Percentiles rank a stretch among this genome's conserved stretches.
These are phyloP conservation scores for Zaprionus nigranus DNA, from an alignment of 1,140 invertebrate species.

Conservation along the genomic window DNA sequence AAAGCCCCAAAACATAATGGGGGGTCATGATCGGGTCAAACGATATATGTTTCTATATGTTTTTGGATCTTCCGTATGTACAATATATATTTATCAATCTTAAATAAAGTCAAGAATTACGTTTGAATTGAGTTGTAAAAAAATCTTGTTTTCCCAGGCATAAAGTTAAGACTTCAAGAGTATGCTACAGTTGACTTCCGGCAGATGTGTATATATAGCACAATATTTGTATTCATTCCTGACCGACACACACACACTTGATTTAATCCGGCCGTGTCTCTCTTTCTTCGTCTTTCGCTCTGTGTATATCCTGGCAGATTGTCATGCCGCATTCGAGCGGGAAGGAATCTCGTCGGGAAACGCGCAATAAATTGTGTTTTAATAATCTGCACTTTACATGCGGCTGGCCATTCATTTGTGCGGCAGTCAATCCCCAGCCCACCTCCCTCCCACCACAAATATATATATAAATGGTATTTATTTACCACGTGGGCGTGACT, in stretches of 20 bases:
- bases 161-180: neutral
- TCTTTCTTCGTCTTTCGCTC: neutral
- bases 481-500: constrained; percentile 12
- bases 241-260: neutral
- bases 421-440: neutral
- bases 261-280: neutral
- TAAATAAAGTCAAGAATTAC: neutral
- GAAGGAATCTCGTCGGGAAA: constrained; percentile 33
- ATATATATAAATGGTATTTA: neutral
- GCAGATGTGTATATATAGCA: neutral
- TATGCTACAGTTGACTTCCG: neutral
- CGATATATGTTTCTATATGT: too few relatives aligned
- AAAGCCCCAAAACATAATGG: too few relatives aligned
- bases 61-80: too few relatives aligned
- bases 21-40: too few relatives aligned
- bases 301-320: constrained; percentile 6
- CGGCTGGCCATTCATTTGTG: constrained; percentile 12
- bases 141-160: neutral
- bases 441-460: neutral
- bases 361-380: constrained; percentile 57
- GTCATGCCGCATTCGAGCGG: constrained; percentile 1
- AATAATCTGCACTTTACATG: constrained; percentile 51
- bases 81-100: neutral
- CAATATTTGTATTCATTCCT: neutral
- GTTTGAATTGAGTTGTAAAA: neutral